phyloP scores from a whole-genome alignment of 2,113 vertebrate genomes.

The Lepus europaeus region DNA sequence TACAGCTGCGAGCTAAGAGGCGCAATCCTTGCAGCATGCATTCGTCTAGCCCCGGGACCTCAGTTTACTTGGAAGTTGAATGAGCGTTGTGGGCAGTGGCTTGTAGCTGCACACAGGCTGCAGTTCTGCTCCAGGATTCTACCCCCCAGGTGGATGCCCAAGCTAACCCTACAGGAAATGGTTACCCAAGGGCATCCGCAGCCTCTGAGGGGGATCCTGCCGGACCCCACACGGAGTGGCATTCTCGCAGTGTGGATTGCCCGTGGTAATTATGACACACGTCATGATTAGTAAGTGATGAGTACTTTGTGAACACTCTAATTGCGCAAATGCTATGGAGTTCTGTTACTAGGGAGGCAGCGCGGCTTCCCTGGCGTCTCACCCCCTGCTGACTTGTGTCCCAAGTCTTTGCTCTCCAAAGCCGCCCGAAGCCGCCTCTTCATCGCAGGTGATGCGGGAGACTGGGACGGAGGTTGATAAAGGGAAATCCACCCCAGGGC shows the following conservation, averaged over 20 bases:
- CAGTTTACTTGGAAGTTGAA: constrained; percentile 1
- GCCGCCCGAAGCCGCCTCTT: neutral
- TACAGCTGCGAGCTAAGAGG: neutral
- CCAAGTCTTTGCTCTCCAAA: neutral
- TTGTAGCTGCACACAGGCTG: neutral
- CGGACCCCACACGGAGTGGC: neutral
- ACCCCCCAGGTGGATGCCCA: neutral
- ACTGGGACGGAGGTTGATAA: neutral
- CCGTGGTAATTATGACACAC: neutral
- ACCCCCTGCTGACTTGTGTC: neutral
- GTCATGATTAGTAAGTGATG: neutral
- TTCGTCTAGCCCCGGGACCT: neutral
- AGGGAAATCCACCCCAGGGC: neutral
- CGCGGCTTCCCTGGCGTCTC: neutral
- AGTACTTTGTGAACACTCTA: neutral
- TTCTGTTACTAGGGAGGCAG: neutral
- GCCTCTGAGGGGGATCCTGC: constrained; percentile 12
- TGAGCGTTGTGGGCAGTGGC: neutral
- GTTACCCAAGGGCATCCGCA: neutral
- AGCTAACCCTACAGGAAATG: neutral
- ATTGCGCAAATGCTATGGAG: neutral
- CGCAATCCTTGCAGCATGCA: neutral
- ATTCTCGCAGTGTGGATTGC: neutral
- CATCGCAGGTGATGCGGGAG: neutral
- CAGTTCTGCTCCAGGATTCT: neutral